phyloP scores from a whole-genome alignment of 2,797 vertebrate species.

The Vireo griseus region DNA sequence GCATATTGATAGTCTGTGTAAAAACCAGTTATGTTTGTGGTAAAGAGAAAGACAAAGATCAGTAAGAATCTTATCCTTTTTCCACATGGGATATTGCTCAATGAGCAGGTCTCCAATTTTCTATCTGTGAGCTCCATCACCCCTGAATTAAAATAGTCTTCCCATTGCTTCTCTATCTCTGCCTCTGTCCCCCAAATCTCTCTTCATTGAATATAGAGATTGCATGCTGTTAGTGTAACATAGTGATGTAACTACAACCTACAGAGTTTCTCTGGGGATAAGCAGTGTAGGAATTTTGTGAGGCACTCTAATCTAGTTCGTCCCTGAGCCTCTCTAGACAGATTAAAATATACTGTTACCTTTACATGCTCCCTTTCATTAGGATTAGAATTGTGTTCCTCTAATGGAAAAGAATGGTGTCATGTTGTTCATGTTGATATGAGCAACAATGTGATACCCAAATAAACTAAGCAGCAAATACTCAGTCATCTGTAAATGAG shows the following conservation, averaged over 20 bases:
- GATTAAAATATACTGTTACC: background rate
- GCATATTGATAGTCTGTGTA: background rate
- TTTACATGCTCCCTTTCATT: background rate
- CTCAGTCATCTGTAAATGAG: background rate
- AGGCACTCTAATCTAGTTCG: background rate
- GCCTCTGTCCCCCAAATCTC: background rate
- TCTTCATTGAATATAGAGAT: background rate
- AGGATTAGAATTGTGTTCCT: background rate
- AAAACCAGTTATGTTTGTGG: background rate
- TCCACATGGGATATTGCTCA: background rate
- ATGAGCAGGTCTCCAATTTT: background rate
- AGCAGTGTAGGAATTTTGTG: background rate
- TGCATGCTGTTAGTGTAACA: background rate
- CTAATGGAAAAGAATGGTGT: background rate
- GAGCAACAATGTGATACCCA: background rate
- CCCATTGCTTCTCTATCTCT: background rate
- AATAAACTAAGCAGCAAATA: background rate
- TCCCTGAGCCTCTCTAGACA: background rate
- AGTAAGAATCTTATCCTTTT: background rate
- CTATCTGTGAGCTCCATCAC: background rate
- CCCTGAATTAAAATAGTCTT: background rate
- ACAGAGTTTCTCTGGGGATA: background rate
- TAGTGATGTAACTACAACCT: background rate
- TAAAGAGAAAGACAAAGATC: background rate
- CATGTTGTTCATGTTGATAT: background rate